These are phyloP conservation scores for Eupsittula cactorum DNA, from an alignment of 2,113 vertebrate genomes.

Conservation along the genomic window DNA sequence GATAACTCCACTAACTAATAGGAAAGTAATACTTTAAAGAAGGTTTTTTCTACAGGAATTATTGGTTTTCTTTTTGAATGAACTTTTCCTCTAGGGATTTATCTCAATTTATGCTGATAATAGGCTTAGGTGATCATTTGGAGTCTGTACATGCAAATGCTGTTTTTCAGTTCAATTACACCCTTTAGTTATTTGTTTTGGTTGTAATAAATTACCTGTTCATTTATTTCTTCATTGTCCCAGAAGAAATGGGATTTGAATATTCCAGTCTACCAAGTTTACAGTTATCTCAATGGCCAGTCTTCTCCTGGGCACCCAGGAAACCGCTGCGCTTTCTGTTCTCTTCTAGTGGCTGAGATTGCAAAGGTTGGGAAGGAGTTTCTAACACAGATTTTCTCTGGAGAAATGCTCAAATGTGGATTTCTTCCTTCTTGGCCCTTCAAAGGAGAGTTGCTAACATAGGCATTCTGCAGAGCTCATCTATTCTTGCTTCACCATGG, in stretches of 20 bases:
- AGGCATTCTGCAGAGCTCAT: constrained; percentile 20
- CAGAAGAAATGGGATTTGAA: neutral
- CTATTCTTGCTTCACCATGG: constrained; percentile 5
- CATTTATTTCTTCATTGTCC: neutral
- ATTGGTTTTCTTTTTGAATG: neutral
- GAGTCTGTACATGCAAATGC: neutral
- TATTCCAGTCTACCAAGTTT: neutral
- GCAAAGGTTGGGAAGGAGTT: neutral
- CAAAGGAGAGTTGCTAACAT: neutral
- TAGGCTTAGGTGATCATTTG: constrained; percentile 14
- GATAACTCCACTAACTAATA: neutral
- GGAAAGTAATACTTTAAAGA: neutral
- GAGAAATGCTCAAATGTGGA: neutral
- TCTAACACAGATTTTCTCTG: neutral
- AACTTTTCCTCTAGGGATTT: constrained; percentile 12
- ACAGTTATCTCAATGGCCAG: neutral
- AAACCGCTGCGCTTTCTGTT: neutral
- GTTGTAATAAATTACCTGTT: neutral
- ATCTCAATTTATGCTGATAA: constrained; percentile 22
- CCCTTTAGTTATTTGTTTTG: neutral
- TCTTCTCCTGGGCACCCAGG: neutral
- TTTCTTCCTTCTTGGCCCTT: neutral
- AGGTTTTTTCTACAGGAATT: neutral
- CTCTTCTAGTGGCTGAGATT: neutral
- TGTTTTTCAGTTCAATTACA: neutral